These are phyloP conservation scores for Etia nguti DNA, from an alignment of 2,113 vertebrate genomes.

Conservation along the genomic window DNA sequence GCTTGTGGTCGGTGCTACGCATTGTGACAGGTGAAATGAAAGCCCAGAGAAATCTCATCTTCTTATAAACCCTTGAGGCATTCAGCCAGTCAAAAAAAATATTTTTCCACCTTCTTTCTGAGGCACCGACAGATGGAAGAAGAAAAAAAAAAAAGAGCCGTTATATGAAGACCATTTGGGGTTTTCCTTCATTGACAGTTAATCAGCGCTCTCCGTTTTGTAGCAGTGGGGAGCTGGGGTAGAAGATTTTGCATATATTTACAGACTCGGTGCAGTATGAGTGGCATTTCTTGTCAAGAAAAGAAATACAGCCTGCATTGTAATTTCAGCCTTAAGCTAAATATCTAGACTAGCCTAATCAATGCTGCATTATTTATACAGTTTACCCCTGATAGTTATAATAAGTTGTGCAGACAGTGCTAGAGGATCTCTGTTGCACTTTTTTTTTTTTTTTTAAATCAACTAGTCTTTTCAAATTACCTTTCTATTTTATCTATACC, in stretches of 20 bases:
- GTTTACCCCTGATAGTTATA: neutral
- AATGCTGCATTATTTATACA: neutral
- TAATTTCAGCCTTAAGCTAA: neutral
- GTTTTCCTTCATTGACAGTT: constrained; percentile 61
- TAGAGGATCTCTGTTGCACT: neutral
- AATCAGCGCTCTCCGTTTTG: constrained; percentile 44
- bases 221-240: neutral
- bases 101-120: constrained; percentile 36
- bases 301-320: neutral
- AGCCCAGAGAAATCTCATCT: constrained; percentile 74
- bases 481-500: constrained; percentile 12
- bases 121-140: constrained; percentile 29
- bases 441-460: neutral
- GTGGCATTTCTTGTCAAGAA: neutral
- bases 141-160: neutral
- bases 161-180: constrained; percentile 58
- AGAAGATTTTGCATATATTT: constrained; percentile 19
- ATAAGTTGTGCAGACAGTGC: neutral
- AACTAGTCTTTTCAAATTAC: neutral
- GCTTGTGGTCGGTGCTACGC: constrained; percentile 38
- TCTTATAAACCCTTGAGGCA: constrained; percentile 69
- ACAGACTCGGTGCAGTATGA: neutral
- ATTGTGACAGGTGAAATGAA: constrained; percentile 77
- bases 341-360: neutral
- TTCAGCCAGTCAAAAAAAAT: constrained; percentile 62